These are phyloP conservation scores for Calyptommatus sinebrachiatus DNA, from an alignment of 2,113 vertebrate genomes.

Conservation along the genomic window DNA sequence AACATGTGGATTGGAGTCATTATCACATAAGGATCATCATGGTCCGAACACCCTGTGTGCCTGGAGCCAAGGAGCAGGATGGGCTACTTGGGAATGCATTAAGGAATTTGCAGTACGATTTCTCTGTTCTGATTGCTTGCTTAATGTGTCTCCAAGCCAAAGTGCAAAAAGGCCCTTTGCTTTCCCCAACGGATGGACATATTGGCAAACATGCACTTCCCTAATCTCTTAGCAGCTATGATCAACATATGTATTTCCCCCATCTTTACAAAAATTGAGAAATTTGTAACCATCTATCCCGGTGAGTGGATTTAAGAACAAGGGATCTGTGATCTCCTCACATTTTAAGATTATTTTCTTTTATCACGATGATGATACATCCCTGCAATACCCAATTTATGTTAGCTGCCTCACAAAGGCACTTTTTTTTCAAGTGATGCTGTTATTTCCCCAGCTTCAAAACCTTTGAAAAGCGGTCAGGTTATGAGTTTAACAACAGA, in stretches of 20 bases:
- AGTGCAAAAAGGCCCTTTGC: too few relatives aligned
- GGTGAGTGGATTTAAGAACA: neutral
- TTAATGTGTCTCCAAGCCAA: too few relatives aligned
- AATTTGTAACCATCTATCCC: neutral
- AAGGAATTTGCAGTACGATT: too few relatives aligned
- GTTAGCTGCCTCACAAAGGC: neutral
- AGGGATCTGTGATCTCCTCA: neutral
- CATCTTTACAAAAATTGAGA: neutral
- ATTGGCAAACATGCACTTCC: neutral
- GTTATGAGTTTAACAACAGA: constrained; percentile 44
- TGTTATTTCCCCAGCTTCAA: neutral
- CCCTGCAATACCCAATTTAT: neutral
- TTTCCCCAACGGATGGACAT: too few relatives aligned
- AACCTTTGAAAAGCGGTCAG: constrained; percentile 42
- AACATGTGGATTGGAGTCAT: neutral
- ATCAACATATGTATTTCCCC: neutral
- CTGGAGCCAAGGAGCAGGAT: too few relatives aligned
- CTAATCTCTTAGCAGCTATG: neutral
- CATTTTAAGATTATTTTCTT: neutral
- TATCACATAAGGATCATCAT: neutral
- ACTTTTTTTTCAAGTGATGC: constrained; percentile 31
- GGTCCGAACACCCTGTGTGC: too few relatives aligned
- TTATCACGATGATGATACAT: neutral
- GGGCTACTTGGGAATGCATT: too few relatives aligned
- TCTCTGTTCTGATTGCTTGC: too few relatives aligned